Percentiles rank a stretch among this genome's conserved stretches.
phyloP scores from a whole-genome alignment of 2,113 vertebrate species.

The Datnioides undecimradiatus region DNA sequence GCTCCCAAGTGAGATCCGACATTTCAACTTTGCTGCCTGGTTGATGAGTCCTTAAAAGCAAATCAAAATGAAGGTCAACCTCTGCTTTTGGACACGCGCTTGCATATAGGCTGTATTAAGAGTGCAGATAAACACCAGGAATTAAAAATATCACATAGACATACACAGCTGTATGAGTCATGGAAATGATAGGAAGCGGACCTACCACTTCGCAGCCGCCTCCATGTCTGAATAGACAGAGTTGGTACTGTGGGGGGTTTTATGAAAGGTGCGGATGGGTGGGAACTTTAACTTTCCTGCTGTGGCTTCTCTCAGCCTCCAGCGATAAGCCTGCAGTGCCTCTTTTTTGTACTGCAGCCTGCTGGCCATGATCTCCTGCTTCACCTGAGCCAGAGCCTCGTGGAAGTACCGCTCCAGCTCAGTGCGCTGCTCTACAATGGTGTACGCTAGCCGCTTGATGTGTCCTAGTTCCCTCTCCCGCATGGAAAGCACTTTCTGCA shows the following conservation, averaged over 20 bases:
- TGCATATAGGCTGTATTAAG: neutral
- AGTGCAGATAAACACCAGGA: constrained; percentile 2
- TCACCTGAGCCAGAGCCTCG: constrained; percentile 87
- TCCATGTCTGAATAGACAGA: constrained; percentile 86
- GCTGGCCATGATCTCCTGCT: constrained; percentile 83
- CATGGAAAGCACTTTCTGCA: constrained; percentile 84
- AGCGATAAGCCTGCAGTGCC: constrained; percentile 83
- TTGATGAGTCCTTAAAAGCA: constrained; percentile 78
- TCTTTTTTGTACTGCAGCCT: constrained; percentile 85
- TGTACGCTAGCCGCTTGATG: constrained; percentile 85
- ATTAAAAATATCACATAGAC: constrained; percentile 40
- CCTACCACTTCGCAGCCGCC: constrained; percentile 86
- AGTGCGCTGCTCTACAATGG: constrained; percentile 86
- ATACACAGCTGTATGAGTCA: neutral
- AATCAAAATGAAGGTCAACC: neutral
- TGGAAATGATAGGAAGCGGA: constrained; percentile 17
- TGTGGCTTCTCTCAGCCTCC: constrained; percentile 83
- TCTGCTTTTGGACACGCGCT: neutral
- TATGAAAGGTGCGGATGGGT: constrained; percentile 87
- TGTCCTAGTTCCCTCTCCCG: constrained; percentile 87
- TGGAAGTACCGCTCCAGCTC: constrained; percentile 90
- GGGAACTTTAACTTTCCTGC: constrained; percentile 85
- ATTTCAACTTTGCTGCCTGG: constrained; percentile 83
- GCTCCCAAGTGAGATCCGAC: constrained; percentile 90
- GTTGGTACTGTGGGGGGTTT: constrained; percentile 87